phyloP scores from a whole-genome alignment of 2,888 invertebrate species.

The Cataglyphis albicans region DNA sequence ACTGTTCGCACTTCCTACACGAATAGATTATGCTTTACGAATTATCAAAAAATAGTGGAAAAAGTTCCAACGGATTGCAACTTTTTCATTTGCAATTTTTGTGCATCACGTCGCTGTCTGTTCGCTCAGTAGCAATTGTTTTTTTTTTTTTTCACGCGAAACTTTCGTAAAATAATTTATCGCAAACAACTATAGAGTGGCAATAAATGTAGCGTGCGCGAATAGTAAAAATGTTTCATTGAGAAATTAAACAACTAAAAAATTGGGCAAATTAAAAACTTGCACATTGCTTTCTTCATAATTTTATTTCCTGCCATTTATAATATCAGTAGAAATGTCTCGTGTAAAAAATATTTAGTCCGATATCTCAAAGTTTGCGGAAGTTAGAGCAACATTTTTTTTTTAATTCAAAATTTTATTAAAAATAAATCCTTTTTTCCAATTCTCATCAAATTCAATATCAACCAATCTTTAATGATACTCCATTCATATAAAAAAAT shows the following conservation, averaged over 20 bases:
- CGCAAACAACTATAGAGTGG: neutral
- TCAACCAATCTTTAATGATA: too few relatives aligned
- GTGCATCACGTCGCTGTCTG: constrained; percentile 25
- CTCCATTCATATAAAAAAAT: too few relatives aligned
- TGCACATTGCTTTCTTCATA: too few relatives aligned
- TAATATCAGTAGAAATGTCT: too few relatives aligned
- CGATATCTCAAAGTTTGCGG: too few relatives aligned
- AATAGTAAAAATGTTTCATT: constrained; percentile 6
- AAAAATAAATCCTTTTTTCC: too few relatives aligned
- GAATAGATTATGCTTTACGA: constrained; percentile 39
- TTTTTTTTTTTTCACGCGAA: neutral
- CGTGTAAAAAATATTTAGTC: too few relatives aligned
- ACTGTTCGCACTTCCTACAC: constrained; percentile 42
- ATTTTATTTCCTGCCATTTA: too few relatives aligned
- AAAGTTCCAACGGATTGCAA: constrained; percentile 36
- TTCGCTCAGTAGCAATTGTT: neutral
- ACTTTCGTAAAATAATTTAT: constrained; percentile 47
- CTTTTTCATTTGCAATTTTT: constrained; percentile 51
- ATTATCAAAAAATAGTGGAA: constrained; percentile 16
- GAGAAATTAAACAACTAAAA: neutral
- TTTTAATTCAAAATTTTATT: too few relatives aligned
- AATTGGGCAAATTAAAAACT: too few relatives aligned
- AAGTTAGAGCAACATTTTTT: too few relatives aligned
- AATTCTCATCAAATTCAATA: too few relatives aligned
- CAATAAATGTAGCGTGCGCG: neutral